Percentiles rank a stretch among this genome's conserved stretches.
Evolutionary conservation across 1,140 invertebrate species (phyloP).

Genomic region (Helicoverpa armigera): DNA sequence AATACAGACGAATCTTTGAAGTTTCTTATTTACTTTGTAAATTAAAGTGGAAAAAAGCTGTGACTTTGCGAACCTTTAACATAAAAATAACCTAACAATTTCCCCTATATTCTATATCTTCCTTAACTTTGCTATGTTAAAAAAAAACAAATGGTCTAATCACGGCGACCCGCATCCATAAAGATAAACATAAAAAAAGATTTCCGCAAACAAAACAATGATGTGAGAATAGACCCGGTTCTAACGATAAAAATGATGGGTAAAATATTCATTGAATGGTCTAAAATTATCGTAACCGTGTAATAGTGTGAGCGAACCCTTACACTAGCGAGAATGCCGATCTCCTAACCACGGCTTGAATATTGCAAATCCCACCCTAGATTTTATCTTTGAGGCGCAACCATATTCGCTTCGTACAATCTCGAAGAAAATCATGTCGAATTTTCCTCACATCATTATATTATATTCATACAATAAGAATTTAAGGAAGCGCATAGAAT

Average conservation of each 20-base stretch:
- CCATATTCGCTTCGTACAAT: slow-evolving; percentile 51
- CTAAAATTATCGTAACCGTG: slow-evolving; percentile 34
- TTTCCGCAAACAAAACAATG: slow-evolving; percentile 2
- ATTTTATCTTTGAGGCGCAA: slow-evolving; percentile 54
- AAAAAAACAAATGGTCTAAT: neutral
- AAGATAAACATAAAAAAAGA: neutral
- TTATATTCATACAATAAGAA: slow-evolving; percentile 27
- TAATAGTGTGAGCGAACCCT: slow-evolving; percentile 34
- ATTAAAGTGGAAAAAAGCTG: neutral
- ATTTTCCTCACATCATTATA: slow-evolving; percentile 34
- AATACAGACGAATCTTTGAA: neutral
- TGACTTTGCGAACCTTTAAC: neutral
- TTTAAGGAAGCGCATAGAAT: neutral
- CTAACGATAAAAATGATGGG: slow-evolving; percentile 35
- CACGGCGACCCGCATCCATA: neutral
- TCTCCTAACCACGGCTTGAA: slow-evolving; percentile 47
- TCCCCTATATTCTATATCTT: neutral
- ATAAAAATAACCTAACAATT: neutral
- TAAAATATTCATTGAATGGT: slow-evolving; percentile 48
- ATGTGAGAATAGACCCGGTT: neutral
- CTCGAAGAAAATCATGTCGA: slow-evolving; percentile 50
- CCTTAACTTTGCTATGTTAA: neutral
- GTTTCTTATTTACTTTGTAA: neutral
- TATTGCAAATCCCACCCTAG: slow-evolving; percentile 61
- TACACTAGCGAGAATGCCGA: slow-evolving; percentile 25